These are phyloP conservation scores for Camarhynchus parvulus DNA, from an alignment of 2,113 vertebrate species.

Conservation along the genomic window DNA sequence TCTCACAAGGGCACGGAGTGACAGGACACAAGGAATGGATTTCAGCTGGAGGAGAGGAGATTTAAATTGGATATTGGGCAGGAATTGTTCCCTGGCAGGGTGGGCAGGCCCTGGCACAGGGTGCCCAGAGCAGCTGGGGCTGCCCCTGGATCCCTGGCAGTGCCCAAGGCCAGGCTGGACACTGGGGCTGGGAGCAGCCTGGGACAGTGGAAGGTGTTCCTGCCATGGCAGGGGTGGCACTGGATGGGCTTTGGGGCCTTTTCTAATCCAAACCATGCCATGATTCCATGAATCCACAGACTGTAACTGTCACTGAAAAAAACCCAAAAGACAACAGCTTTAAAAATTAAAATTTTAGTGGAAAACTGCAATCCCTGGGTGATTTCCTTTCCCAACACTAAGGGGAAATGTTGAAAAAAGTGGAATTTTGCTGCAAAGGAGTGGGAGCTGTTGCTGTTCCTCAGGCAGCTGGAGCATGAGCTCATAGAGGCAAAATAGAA, in stretches of 20 bases:
- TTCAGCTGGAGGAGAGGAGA: background rate
- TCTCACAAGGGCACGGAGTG: background rate
- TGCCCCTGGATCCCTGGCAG: background rate
- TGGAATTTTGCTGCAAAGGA: conserved; percentile 3
- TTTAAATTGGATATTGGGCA: background rate
- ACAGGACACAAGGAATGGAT: background rate
- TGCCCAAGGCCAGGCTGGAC: background rate
- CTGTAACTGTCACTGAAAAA: background rate
- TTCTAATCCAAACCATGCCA: background rate
- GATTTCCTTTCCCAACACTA: background rate
- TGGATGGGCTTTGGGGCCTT: rapidly evolving
- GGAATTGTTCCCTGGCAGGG: rapidly evolving
- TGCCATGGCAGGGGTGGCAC: background rate
- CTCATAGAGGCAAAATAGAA: conserved; percentile 43
- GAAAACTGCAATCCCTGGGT: background rate
- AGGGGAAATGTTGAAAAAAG: conserved; percentile 14
- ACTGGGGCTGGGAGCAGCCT: background rate
- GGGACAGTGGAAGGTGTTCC: background rate
- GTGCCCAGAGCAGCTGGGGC: background rate
- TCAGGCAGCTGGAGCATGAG: conserved; percentile 47
- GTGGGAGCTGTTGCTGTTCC: conserved; percentile 16
- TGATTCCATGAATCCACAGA: background rate
- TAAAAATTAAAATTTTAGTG: background rate
- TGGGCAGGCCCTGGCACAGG: background rate
- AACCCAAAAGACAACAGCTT: background rate